Conservation (phyloP, 2,888 invertebrate species). For the Cyrtodaria siliqua region DNA sequence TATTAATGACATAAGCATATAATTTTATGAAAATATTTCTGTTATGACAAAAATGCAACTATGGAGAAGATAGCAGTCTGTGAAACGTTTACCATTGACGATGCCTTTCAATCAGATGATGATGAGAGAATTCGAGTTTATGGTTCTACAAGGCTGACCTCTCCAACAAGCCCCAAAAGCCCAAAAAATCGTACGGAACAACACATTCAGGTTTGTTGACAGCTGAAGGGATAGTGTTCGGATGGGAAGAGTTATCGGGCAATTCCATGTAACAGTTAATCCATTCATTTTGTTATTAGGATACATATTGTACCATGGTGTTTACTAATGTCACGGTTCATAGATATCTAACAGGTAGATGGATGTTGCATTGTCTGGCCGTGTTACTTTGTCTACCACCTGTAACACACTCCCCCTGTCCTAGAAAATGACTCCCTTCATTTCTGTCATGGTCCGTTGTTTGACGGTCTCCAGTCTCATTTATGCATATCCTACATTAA, state of each 20-base stretch:
- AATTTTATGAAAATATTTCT: conserved; percentile 29
- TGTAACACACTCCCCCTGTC: too few relatives aligned
- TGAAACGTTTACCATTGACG: conserved; percentile 62
- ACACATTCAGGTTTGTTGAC: conserved; percentile 43
- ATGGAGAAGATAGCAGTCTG: conserved; percentile 48
- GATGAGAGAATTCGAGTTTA: conserved; percentile 94
- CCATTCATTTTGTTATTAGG: too few relatives aligned
- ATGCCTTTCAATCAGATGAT: conserved; percentile 88
- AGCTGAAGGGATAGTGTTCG: neutral
- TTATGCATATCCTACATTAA: too few relatives aligned
- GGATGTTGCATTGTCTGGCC: too few relatives aligned
- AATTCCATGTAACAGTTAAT: too few relatives aligned
- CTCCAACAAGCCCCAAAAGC: conserved; percentile 80
- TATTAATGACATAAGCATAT: conserved; percentile 14
- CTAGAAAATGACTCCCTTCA: too few relatives aligned
- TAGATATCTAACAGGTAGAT: too few relatives aligned
- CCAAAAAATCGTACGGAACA: conserved; percentile 29
- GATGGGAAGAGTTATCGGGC: conserved; percentile 8
- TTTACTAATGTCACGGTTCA: too few relatives aligned
- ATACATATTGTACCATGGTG: too few relatives aligned
- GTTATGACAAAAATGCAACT: conserved; percentile 22
- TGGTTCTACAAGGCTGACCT: conserved; percentile 90
- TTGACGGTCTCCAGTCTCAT: too few relatives aligned
- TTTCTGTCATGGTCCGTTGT: too few relatives aligned
- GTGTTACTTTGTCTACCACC: too few relatives aligned